Conservation (phyloP, 92 coral and sea anemone genomes). For the Umimayanthus chanpuru region DNA sequence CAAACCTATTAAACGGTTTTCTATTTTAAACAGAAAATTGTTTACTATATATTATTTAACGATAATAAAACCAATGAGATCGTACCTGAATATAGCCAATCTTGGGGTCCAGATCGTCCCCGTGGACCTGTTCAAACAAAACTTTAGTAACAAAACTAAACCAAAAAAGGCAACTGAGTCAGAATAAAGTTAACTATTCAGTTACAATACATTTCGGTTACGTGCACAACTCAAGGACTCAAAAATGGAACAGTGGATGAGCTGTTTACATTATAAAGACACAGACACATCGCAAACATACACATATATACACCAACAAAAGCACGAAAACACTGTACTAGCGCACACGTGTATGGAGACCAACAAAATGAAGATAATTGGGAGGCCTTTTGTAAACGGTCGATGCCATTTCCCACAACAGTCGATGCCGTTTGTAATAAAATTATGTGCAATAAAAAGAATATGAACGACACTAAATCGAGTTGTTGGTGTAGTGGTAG, state of each 20-base stretch:
- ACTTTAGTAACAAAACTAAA: neutral
- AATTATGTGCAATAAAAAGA: too few relatives aligned
- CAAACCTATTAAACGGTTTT: too few relatives aligned
- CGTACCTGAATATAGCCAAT: constrained; percentile 81
- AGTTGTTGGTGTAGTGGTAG: too few relatives aligned
- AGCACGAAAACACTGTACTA: neutral
- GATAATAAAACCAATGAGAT: neutral
- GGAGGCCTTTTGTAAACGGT: too few relatives aligned
- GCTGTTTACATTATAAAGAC: too few relatives aligned
- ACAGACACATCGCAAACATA: neutral
- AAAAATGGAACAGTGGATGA: neutral
- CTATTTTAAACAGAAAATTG: too few relatives aligned
- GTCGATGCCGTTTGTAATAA: too few relatives aligned
- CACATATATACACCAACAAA: neutral
- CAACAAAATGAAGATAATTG: too few relatives aligned
- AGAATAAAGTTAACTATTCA: neutral
- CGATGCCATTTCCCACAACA: too few relatives aligned
- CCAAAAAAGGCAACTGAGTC: neutral
- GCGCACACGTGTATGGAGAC: neutral
- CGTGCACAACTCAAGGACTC: neutral
- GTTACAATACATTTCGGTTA: too few relatives aligned
- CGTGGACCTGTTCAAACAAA: constrained; percentile 59
- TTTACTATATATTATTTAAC: too few relatives aligned
- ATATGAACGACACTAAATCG: too few relatives aligned
- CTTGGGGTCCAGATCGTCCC: constrained; percentile 70